These are phyloP conservation scores for Drosophila pseudotakahashii DNA, from an alignment of 2,888 invertebrate species.

Conservation along the genomic window DNA sequence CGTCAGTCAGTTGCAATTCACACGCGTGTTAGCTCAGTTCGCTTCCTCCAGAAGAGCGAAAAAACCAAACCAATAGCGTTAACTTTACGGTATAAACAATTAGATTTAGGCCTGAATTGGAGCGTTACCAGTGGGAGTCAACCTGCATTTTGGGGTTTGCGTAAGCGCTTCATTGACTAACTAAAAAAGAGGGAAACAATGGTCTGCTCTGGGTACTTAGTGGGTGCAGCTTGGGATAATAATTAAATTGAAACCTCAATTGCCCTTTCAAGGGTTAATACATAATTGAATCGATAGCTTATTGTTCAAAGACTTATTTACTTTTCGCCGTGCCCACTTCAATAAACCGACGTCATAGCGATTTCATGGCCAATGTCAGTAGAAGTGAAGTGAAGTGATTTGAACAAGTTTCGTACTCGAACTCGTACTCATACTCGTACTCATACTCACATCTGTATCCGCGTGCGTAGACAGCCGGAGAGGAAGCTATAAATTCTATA, in stretches of 20 bases:
- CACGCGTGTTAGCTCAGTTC: constrained; percentile 61
- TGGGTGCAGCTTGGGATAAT: constrained; percentile 29
- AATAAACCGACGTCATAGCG: constrained; percentile 60
- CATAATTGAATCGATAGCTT: constrained; percentile 6
- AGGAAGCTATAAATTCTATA: constrained; percentile 22
- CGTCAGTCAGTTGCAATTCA: constrained; percentile 55
- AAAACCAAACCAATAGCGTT: not conserved
- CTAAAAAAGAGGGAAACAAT: too few relatives aligned
- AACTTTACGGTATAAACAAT: constrained; percentile 35
- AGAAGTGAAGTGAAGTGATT: constrained; percentile 68
- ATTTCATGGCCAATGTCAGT: constrained; percentile 74
- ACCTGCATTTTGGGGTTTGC: constrained; percentile 4
- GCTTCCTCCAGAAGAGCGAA: constrained; percentile 33
- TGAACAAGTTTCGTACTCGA: constrained; percentile 43
- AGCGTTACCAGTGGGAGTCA: constrained; percentile 43
- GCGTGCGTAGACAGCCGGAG: constrained; percentile 38
- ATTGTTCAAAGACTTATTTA: constrained; percentile 33
- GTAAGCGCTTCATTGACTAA: constrained; percentile 31
- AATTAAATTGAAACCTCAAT: constrained; percentile 23
- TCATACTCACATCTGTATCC: constrained; percentile 36
- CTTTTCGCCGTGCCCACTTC: constrained; percentile 42
- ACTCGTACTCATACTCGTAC: constrained; percentile 1
- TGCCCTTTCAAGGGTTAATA: constrained; percentile 4
- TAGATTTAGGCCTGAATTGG: constrained; percentile 42
- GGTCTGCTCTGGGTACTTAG: not conserved